Evolutionary conservation across 2,113 vertebrate species (phyloP).

Genomic region (Terrapene triunguis): DNA sequence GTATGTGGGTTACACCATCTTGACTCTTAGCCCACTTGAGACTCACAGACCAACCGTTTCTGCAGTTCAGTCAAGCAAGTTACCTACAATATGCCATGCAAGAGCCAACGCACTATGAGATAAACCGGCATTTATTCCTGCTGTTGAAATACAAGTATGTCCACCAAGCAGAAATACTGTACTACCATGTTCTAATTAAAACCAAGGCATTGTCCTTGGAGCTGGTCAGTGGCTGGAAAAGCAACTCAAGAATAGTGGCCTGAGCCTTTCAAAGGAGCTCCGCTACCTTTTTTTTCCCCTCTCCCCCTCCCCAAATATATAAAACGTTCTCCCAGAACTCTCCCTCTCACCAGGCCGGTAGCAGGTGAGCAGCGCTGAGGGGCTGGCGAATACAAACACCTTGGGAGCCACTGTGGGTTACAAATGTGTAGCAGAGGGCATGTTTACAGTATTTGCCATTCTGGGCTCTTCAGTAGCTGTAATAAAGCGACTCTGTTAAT

Average conservation of each 20-base stretch:
- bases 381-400: background rate
- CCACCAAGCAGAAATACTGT: background rate
- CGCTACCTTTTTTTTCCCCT: background rate
- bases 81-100: background rate
- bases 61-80: background rate
- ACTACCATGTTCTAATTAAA: background rate
- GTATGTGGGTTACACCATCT: background rate
- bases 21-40: background rate
- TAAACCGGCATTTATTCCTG: background rate
- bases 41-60: background rate
- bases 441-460: constrained; percentile 63
- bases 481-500: constrained; percentile 68
- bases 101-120: background rate
- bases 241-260: background rate
- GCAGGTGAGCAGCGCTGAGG: background rate
- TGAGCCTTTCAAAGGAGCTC: background rate
- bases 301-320: background rate
- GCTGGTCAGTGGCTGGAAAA: background rate
- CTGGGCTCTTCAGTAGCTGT: constrained; percentile 65
- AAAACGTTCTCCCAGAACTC: constrained; percentile 50
- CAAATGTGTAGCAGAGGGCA: constrained; percentile 31
- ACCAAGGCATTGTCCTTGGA: background rate
- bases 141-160: background rate
- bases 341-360: background rate
- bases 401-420: constrained; percentile 40